These are phyloP conservation scores for Onychostoma macrolepis DNA, from an alignment of 2,113 vertebrate genomes.

Conservation along the genomic window DNA sequence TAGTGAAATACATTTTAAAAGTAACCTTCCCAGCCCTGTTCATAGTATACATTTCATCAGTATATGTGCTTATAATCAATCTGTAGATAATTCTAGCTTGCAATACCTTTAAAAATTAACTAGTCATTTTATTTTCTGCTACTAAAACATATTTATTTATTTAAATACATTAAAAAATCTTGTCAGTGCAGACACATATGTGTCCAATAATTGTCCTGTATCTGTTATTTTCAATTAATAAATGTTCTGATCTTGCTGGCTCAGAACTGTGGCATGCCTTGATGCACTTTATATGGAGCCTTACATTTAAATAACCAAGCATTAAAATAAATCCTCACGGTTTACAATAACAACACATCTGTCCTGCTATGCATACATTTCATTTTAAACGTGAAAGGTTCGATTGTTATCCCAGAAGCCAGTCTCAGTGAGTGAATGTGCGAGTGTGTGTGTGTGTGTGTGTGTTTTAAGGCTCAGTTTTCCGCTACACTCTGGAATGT, in stretches of 20 bases:
- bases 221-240: constrained; percentile 10
- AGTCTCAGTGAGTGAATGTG: constrained; percentile 16
- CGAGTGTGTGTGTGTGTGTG: constrained; percentile 35
- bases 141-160: not conserved
- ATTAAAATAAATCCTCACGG: constrained; percentile 2
- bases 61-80: not conserved
- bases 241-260: not conserved
- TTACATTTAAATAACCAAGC: constrained; percentile 5
- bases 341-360: constrained; percentile 16
- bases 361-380: constrained; percentile 11
- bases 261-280: not conserved
- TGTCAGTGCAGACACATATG: not conserved
- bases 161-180: not conserved
- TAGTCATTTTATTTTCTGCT: not conserved
- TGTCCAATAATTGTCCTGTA: constrained; percentile 1
- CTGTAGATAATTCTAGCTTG: not conserved
- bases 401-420: constrained; percentile 31
- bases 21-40: too few relatives aligned
- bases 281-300: not conserved
- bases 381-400: constrained; percentile 39
- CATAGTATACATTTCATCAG: not conserved
- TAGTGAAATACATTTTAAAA: too few relatives aligned
- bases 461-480: constrained; percentile 69
- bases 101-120: not conserved
- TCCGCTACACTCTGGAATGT: constrained; percentile 84